Percentiles rank a stretch among this genome's conserved stretches.
phyloP scores from a whole-genome alignment of 2,113 vertebrate genomes.

The Probosciger aterrimus region DNA sequence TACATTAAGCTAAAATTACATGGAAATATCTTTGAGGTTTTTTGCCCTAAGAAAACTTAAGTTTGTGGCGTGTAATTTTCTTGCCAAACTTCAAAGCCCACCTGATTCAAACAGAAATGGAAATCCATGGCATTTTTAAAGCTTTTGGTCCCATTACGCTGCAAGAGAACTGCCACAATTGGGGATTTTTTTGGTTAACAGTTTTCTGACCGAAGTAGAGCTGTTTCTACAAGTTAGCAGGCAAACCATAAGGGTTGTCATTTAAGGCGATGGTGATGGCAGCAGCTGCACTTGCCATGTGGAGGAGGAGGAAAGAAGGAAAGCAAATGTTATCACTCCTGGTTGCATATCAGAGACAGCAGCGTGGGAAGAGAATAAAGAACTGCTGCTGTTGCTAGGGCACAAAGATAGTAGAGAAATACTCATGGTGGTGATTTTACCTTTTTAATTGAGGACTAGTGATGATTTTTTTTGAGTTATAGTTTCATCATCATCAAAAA shows the following conservation, averaged over 20 bases:
- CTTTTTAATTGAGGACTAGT: background rate
- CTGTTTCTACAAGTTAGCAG: conserved; percentile 43
- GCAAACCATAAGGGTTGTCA: conserved; percentile 48
- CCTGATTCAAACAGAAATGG: background rate
- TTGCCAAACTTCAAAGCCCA: conserved; percentile 8
- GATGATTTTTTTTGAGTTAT: background rate
- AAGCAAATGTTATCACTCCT: conserved; percentile 56
- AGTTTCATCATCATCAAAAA: background rate
- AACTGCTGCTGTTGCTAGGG: conserved; percentile 62
- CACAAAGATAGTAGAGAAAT: conserved; percentile 27
- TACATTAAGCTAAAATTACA: background rate
- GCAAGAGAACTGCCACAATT: background rate
- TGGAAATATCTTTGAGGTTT: background rate
- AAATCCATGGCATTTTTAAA: background rate
- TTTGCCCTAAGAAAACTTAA: background rate
- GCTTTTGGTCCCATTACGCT: background rate
- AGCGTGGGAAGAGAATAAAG: conserved; percentile 45
- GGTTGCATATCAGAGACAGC: conserved; percentile 21
- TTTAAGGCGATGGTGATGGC: conserved; percentile 9
- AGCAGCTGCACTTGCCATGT: conserved; percentile 56
- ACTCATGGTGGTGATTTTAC: background rate
- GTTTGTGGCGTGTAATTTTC: background rate
- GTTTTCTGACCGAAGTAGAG: conserved; percentile 33
- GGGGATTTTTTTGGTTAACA: conserved; percentile 22
- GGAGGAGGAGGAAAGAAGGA: conserved; percentile 52